Evolutionary conservation across 2,888 invertebrate genomes (phyloP).

Genomic region (Carterocephalus palaemon): DNA sequence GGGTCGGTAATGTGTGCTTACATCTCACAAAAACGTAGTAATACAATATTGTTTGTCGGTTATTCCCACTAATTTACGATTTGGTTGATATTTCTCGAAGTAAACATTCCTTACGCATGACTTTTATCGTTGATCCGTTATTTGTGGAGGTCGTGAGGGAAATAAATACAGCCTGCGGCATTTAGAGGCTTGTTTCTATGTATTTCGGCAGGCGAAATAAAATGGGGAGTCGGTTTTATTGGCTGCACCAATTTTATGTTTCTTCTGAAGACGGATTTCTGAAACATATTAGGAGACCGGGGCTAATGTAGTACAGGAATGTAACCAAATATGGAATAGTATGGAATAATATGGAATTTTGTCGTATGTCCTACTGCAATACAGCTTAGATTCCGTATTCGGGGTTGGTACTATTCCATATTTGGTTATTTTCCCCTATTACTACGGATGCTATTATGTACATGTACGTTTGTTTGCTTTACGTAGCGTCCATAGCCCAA

Average conservation of each 20-base stretch:
- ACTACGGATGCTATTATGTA: too few species aligned
- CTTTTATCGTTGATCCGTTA: constrained; percentile 12
- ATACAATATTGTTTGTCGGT: constrained; percentile 11
- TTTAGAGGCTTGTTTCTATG: constrained; percentile 9
- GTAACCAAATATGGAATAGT: too few species aligned
- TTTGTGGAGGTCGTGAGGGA: constrained; percentile 17
- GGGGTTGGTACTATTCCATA: too few species aligned
- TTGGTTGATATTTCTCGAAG: constrained; percentile 14
- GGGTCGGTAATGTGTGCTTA: not conserved
- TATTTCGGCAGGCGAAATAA: constrained; percentile 3
- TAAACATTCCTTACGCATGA: constrained; percentile 12
- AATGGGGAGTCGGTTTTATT: constrained; percentile 4
- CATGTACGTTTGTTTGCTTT: too few species aligned
- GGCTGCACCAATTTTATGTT: constrained; percentile 1
- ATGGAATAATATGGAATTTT: too few species aligned
- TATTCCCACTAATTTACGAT: constrained; percentile 12
- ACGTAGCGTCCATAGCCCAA: too few species aligned
- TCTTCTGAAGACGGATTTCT: too few species aligned
- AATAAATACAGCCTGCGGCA: constrained; percentile 17
- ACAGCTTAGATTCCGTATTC: too few species aligned
- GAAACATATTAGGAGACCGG: too few species aligned
- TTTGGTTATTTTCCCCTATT: too few species aligned
- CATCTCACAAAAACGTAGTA: not conserved
- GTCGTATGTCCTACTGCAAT: too few species aligned
- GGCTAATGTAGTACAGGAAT: too few species aligned